These are phyloP conservation scores for Grammomys surdaster DNA, from an alignment of 2,113 vertebrate genomes.

Conservation along the genomic window DNA sequence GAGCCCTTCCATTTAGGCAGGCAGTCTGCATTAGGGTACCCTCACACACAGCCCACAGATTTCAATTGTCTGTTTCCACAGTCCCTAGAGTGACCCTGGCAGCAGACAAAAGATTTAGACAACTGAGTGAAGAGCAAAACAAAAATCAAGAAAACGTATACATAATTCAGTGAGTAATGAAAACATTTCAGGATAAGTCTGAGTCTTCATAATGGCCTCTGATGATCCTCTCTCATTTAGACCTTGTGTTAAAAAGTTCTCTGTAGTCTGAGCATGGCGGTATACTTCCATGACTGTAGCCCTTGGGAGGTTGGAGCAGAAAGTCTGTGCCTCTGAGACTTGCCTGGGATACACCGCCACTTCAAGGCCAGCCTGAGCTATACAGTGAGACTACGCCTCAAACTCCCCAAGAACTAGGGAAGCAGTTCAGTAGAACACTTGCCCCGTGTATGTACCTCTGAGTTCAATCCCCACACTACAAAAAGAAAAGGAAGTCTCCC, in stretches of 20 bases:
- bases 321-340: background rate
- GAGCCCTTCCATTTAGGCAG: background rate
- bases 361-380: background rate
- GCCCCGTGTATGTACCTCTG: background rate
- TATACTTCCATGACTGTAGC: background rate
- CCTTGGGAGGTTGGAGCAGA: background rate
- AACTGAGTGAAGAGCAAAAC: background rate
- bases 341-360: background rate
- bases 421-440: background rate
- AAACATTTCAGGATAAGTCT: background rate
- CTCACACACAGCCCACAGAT: background rate
- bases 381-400: background rate
- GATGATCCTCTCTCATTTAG: background rate
- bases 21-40: background rate
- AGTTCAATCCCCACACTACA: background rate
- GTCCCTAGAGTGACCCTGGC: background rate
- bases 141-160: conserved; percentile 27
- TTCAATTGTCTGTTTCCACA: background rate
- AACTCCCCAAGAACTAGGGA: background rate
- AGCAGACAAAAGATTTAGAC: background rate
- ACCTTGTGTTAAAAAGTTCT: background rate
- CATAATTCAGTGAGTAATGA: background rate
- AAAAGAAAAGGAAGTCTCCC: background rate
- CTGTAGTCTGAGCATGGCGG: background rate
- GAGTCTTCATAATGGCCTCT: background rate